Conservation (phyloP, 2,113 vertebrate genomes). For the Caranx melampygus region DNA sequence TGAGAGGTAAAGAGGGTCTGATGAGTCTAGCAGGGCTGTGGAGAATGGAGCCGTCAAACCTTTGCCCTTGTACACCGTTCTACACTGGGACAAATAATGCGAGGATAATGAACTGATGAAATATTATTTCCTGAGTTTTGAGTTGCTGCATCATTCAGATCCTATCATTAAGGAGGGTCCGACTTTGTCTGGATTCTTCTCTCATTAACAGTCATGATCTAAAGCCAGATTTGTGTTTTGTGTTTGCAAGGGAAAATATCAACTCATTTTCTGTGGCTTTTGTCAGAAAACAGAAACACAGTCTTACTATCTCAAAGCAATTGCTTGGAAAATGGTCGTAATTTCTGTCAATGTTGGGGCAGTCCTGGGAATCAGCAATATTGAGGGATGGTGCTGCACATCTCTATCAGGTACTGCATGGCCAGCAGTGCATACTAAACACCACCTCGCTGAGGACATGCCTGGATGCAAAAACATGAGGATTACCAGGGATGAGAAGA, state of each 20-base stretch:
- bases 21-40: slow-evolving; percentile 79
- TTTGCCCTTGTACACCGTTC: slow-evolving; percentile 40
- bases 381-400: slow-evolving; percentile 56
- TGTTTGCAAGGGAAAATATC: background rate
- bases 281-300: slow-evolving; percentile 5
- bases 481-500: slow-evolving; percentile 63
- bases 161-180: background rate
- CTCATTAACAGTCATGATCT: slow-evolving; percentile 9
- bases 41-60: slow-evolving; percentile 59
- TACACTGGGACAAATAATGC: background rate
- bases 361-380: slow-evolving; percentile 48
- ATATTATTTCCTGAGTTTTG: slow-evolving; percentile 10
- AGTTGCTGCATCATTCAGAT: background rate
- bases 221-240: slow-evolving; percentile 4
- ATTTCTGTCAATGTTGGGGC: slow-evolving; percentile 41
- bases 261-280: background rate
- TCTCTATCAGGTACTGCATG: slow-evolving; percentile 65
- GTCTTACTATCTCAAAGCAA: slow-evolving; percentile 1
- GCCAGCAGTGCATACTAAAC: slow-evolving; percentile 76
- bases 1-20: slow-evolving; percentile 70
- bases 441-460: slow-evolving; percentile 53
- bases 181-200: background rate
- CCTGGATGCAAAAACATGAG: slow-evolving; percentile 65
- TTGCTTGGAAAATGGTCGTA: slow-evolving; percentile 18
- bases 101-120: background rate